Conservation (phyloP, 2,113 vertebrate genomes). For the Burhinus bistriatus region DNA sequence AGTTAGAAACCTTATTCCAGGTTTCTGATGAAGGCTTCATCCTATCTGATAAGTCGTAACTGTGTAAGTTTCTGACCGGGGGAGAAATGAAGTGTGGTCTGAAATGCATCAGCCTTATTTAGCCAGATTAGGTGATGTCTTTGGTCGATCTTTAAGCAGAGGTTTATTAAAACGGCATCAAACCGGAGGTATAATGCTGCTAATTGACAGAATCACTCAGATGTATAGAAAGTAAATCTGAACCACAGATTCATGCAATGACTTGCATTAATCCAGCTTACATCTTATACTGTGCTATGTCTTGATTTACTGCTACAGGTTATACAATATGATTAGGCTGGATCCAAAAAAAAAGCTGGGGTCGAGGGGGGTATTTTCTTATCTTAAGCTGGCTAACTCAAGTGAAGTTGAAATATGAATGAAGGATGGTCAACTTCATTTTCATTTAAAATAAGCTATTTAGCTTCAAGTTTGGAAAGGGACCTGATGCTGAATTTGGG, state of each 20-base stretch:
- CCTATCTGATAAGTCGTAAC: not conserved
- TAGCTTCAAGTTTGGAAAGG: not conserved
- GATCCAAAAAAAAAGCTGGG: not conserved
- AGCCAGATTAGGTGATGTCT: not conserved
- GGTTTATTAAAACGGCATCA: not conserved
- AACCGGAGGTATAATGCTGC: not conserved
- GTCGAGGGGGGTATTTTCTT: not conserved
- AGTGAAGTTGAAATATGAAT: not conserved
- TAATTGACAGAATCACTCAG: not conserved
- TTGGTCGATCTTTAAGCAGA: not conserved
- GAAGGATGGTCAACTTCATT: not conserved
- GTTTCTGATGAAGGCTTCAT: not conserved
- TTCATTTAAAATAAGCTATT: not conserved
- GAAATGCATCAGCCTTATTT: not conserved
- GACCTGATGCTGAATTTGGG: not conserved
- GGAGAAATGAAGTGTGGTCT: not conserved
- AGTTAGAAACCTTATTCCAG: not conserved
- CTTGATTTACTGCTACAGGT: not conserved
- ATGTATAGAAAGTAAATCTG: not conserved
- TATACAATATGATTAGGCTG: not conserved
- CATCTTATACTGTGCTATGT: not conserved
- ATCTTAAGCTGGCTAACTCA: not conserved
- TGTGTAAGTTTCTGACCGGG: rapidly evolving
- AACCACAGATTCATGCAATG: not conserved
- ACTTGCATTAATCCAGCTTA: not conserved